phyloP scores from a whole-genome alignment of 2,888 invertebrate genomes.

The Spisula subtruncata region DNA sequence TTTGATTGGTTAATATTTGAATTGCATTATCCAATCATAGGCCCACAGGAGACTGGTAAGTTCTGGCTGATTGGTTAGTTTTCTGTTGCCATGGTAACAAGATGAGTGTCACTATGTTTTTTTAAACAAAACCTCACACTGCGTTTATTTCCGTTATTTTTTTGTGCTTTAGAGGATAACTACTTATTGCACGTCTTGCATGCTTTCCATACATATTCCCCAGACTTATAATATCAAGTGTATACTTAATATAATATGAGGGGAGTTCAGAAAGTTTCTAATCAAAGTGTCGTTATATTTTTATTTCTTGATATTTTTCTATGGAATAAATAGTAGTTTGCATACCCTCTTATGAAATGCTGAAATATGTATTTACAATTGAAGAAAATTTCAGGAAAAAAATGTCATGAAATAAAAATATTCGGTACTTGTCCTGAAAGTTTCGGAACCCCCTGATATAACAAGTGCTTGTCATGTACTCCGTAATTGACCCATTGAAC shows the following conservation, averaged over 20 bases:
- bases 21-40: conserved; percentile 54
- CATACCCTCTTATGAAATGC: too few relatives aligned
- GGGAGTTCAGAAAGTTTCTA: too few relatives aligned
- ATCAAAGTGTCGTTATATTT: too few relatives aligned
- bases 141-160: not conserved
- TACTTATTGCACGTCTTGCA: conserved; percentile 35
- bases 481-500: not conserved
- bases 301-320: too few relatives aligned
- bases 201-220: conserved; percentile 29
- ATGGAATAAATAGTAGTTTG: too few relatives aligned
- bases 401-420: too few relatives aligned
- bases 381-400: too few relatives aligned
- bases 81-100: conserved; percentile 49
- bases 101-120: conserved; percentile 30
- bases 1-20: not conserved
- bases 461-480: conserved; percentile 14
- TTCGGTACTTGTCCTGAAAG: too few relatives aligned
- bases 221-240: too few relatives aligned
- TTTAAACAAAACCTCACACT: not conserved
- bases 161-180: conserved; percentile 34
- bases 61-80: conserved; percentile 52
- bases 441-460: not conserved
- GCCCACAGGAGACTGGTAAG: conserved; percentile 67
- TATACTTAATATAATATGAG: too few relatives aligned
- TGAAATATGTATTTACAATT: too few relatives aligned